phyloP scores from a whole-genome alignment of 2,113 vertebrate genomes.

The Sula dactylatra region DNA sequence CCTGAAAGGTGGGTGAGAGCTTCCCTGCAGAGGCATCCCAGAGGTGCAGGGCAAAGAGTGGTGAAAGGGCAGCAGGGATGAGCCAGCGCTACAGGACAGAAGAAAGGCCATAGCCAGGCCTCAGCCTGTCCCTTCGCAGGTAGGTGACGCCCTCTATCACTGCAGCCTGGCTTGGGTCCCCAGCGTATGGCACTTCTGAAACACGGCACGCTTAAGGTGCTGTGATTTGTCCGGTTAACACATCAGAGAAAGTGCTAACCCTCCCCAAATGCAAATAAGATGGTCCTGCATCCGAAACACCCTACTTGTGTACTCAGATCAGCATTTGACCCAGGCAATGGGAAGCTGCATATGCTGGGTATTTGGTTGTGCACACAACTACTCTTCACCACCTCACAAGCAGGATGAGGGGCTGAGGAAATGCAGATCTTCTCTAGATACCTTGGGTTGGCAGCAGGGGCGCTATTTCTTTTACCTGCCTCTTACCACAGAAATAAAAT shows the following conservation, averaged over 20 bases:
- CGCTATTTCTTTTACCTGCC: background rate
- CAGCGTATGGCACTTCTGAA: background rate
- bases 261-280: background rate
- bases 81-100: background rate
- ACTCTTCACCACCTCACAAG: background rate
- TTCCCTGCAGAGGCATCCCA: background rate
- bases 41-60: background rate
- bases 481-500: background rate
- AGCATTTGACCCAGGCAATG: rapidly evolving
- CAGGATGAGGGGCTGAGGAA: background rate
- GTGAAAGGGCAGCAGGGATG: background rate
- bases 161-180: background rate
- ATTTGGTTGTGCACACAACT: background rate
- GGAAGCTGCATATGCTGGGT: background rate
- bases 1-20: background rate
- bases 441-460: rapidly evolving
- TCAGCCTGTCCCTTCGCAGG: background rate
- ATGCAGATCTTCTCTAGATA: background rate
- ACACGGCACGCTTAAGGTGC: background rate
- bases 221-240: background rate
- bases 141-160: background rate
- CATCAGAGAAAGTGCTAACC: background rate
- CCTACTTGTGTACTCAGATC: background rate
- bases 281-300: background rate
- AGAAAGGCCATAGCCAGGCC: background rate